Base-by-base conservation (phyloP, 37 sponge, comb jelly and placozoan species). In the Aplysina aerophoba region DNA sequence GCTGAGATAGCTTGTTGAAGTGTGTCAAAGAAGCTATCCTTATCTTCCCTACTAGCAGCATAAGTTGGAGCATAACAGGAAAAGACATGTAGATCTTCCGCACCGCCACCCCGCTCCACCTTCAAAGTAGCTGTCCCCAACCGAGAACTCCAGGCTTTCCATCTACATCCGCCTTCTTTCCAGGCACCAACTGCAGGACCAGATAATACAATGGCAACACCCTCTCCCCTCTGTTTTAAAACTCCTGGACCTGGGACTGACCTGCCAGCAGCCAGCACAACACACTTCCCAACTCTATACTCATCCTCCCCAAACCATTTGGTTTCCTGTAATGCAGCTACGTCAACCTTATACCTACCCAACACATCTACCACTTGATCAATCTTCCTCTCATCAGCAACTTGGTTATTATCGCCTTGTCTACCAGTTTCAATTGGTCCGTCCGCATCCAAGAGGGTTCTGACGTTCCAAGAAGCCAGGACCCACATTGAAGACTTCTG, bases 71-170 rank as follows among this genome's bases (percentile, higher is more conserved):
- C 78, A 75, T 75, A 75, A 37, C 78, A 75, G n/a, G 78, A 75
- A 30, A 75, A 75, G 14, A 75, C 78, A 35, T 75, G 78, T 22
- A 75, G 50, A 35, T 14, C 11, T 30, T 39, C 35, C 14, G 53
- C 39, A 38, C 78, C 41, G 16, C 54, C 50, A 14, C 34, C 24
- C n/a, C 58, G 15, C 16, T 75, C 56, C 27, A 22, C 39, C 24
- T 73, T 25, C 36, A 84, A 25, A 2, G 28, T 62, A 19, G 58
- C 82, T 25, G 73, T 33, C 16, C 65, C 59, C 5, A 80, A 25
- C n/a, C 89, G 21, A 64, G 89, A 74, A 5, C 80, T 68, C 87
- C 87, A 86, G 25, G 91, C 91, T 25, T 77, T 88, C 89, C 89
- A 88, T n/a, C n/a, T n/a, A n/a, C n/a, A n/a, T n/a, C n/a, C n/a